phyloP scores from a whole-genome alignment of 2,888 invertebrate genomes.

The Macrophya alboannulata region DNA sequence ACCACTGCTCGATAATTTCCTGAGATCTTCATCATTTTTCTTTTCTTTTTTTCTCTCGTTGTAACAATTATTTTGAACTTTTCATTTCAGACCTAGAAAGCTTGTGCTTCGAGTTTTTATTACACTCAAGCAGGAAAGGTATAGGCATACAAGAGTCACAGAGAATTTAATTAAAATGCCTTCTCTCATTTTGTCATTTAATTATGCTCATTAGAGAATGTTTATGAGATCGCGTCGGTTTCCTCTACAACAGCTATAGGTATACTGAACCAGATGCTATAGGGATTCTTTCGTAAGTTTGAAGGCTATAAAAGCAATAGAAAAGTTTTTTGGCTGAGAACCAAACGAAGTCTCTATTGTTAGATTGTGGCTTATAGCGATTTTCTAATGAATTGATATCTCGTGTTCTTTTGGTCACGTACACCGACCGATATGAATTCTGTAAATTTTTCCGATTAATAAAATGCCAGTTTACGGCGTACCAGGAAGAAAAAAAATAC shows the following conservation, averaged over 20 bases:
- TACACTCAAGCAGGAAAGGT: no score
- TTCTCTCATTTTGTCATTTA: not conserved
- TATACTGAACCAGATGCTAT: not conserved
- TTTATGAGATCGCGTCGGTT: slow-evolving; percentile 12
- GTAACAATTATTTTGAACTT: no score
- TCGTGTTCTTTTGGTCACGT: not conserved
- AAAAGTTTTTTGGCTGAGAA: slow-evolving; percentile 40
- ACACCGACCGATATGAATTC: not conserved
- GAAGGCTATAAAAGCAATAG: slow-evolving; percentile 43
- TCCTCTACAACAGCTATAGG: not conserved
- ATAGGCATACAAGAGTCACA: not conserved
- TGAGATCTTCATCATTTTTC: not conserved
- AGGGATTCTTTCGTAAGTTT: slow-evolving; percentile 31
- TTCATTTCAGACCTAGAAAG: not conserved
- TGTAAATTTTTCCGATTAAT: not conserved
- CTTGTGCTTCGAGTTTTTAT: not conserved
- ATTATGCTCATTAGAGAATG: not conserved
- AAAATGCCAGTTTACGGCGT: not conserved
- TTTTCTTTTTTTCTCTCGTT: not conserved
- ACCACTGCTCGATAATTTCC: not conserved
- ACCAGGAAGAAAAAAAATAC: not conserved
- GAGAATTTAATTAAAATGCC: not conserved
- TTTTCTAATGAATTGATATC: slow-evolving; percentile 25
- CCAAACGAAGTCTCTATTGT: slow-evolving; percentile 43
- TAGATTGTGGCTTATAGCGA: slow-evolving; percentile 18